Conservation (phyloP, 2,797 vertebrate species). For the Glyptemys insculpta region DNA sequence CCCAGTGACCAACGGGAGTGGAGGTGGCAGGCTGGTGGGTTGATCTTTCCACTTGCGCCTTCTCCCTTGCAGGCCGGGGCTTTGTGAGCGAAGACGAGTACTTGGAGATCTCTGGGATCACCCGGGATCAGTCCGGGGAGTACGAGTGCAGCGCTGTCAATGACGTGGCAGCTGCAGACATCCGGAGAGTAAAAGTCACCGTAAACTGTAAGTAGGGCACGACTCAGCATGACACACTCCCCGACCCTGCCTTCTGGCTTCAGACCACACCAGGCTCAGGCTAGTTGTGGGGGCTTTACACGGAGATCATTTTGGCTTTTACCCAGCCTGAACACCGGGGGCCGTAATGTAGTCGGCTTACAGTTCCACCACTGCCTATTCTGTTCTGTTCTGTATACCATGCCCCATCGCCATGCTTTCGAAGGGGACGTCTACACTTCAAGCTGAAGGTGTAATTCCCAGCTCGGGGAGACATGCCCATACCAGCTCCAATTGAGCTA, state of each 20-base stretch:
- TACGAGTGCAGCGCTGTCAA: slow-evolving; percentile 96
- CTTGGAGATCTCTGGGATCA: slow-evolving; percentile 92
- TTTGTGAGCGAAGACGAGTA: slow-evolving; percentile 94
- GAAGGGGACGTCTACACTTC: neutral
- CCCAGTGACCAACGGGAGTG: neutral
- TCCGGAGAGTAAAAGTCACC: slow-evolving; percentile 91
- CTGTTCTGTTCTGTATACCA: neutral
- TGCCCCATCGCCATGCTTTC: neutral
- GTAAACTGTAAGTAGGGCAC: slow-evolving; percentile 92
- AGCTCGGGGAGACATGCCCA: neutral
- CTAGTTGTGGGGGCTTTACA: neutral
- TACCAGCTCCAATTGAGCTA: neutral
- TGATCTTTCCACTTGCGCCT: neutral
- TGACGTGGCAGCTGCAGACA: slow-evolving; percentile 90
- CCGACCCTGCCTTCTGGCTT: neutral
- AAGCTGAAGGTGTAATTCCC: neutral
- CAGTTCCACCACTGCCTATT: neutral
- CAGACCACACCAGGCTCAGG: neutral
- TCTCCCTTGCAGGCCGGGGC: slow-evolving; percentile 82
- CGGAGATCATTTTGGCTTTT: neutral
- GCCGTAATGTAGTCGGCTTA: neutral
- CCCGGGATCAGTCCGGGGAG: slow-evolving; percentile 94
- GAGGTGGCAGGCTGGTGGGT: neutral
- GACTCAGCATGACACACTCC: too few species aligned
- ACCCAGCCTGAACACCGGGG: neutral